Evolutionary conservation across 1,140 invertebrate species (phyloP).

Genomic region (Trypoxylus dichotomus): DNA sequence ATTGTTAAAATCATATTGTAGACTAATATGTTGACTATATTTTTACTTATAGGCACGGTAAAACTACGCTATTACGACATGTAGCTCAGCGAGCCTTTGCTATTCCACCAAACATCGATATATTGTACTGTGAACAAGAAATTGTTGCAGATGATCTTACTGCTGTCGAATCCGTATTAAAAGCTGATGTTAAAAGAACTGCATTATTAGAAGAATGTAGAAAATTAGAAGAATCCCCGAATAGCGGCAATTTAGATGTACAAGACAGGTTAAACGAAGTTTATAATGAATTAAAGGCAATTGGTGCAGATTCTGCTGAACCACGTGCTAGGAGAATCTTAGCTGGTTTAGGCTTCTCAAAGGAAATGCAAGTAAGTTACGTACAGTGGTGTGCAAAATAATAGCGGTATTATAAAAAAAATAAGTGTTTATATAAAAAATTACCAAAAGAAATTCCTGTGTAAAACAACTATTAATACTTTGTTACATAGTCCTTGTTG

Average conservation of each 20-base stretch:
- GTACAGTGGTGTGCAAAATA: too few relatives aligned
- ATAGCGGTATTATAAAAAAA: too few relatives aligned
- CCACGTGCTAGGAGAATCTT: constrained; percentile 91
- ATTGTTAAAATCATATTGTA: too few relatives aligned
- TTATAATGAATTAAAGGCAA: constrained; percentile 93
- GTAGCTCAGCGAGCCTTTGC: constrained; percentile 85
- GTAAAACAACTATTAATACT: too few relatives aligned
- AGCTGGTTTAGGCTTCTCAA: constrained; percentile 94
- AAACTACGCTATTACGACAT: constrained; percentile 96
- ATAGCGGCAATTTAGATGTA: constrained; percentile 68
- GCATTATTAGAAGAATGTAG: constrained; percentile 81
- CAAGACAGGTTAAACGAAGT: constrained; percentile 86
- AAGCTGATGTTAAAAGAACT: constrained; percentile 87
- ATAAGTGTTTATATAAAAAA: not conserved
- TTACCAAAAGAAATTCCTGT: not conserved
- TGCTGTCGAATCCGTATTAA: constrained; percentile 90
- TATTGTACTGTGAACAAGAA: constrained; percentile 98
- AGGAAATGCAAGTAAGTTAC: constrained; percentile 78
- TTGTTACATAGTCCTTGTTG: too few relatives aligned
- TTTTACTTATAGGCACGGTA: constrained; percentile 74
- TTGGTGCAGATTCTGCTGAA: constrained; percentile 96
- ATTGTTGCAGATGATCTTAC: constrained; percentile 90
- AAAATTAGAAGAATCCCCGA: constrained; percentile 77
- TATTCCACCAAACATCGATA: constrained; percentile 96
- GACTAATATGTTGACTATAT: not conserved